Evolutionary conservation across 2,888 invertebrate species (phyloP).

Genomic region (Cataglyphis livida): DNA sequence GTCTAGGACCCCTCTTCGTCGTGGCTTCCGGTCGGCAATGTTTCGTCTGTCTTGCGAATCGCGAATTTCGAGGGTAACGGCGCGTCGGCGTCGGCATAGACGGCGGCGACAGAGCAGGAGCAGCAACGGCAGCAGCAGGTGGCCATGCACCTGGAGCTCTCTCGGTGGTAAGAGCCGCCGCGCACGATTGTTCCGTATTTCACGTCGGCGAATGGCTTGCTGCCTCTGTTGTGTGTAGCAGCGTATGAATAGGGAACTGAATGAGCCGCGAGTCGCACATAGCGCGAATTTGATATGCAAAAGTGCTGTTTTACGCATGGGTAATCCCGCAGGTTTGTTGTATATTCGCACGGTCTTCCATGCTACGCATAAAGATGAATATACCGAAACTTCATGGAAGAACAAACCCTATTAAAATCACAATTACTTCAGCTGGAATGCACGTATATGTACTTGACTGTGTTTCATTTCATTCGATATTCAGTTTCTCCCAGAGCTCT

Average conservation of each 20-base stretch:
- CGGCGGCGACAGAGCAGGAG: not conserved
- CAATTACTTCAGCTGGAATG: not conserved
- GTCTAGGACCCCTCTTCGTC: constrained; percentile 70
- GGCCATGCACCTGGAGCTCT: constrained; percentile 80
- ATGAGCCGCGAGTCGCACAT: constrained; percentile 38
- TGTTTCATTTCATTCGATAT: not conserved
- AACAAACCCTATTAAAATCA: constrained; percentile 31
- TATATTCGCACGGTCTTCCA: constrained; percentile 19
- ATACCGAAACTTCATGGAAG: not conserved
- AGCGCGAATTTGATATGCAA: constrained; percentile 51
- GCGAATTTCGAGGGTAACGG: constrained; percentile 73
- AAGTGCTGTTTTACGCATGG: constrained; percentile 49
- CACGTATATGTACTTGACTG: not conserved
- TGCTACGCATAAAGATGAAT: constrained; percentile 5
- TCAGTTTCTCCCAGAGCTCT: not conserved
- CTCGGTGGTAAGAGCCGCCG: constrained; percentile 50
- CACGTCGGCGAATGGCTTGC: constrained; percentile 32
- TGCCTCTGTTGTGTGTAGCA: constrained; percentile 12
- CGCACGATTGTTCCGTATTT: constrained; percentile 67
- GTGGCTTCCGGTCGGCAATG: constrained; percentile 78
- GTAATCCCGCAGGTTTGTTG: not conserved
- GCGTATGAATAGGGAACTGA: constrained; percentile 48
- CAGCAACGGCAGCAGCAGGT: constrained; percentile 77
- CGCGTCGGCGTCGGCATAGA: constrained; percentile 11
- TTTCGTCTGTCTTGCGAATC: constrained; percentile 79